phyloP scores from a whole-genome alignment of 2,113 vertebrate species.

The Thermophis baileyi region DNA sequence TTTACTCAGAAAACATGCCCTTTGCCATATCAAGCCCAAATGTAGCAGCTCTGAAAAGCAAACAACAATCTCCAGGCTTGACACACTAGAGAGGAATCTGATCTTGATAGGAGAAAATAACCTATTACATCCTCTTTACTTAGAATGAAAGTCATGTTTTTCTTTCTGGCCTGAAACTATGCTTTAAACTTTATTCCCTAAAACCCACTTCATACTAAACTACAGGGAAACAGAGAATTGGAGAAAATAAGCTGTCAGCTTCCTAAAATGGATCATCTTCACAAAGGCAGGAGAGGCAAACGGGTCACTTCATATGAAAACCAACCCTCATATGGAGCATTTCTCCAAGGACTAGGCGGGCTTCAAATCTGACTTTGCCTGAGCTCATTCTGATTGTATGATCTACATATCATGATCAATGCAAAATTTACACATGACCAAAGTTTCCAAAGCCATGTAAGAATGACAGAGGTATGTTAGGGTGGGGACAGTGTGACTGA shows the following conservation, averaged over 20 bases:
- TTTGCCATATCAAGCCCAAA: slow-evolving; percentile 16
- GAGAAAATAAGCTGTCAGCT: neutral
- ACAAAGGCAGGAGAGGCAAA: neutral
- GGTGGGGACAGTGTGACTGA: neutral
- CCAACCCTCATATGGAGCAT: neutral
- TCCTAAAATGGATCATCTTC: neutral
- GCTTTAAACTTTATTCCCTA: neutral
- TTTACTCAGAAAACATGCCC: slow-evolving; percentile 31
- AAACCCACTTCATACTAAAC: neutral
- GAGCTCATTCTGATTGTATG: neutral
- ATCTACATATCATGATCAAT: neutral
- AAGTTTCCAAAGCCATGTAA: neutral
- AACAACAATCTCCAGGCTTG: slow-evolving; percentile 24
- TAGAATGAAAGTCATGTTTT: neutral
- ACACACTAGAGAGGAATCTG: slow-evolving; percentile 14
- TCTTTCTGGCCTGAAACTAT: slow-evolving; percentile 1
- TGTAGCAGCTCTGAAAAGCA: slow-evolving; percentile 16
- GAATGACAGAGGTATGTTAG: neutral
- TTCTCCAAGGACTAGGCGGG: neutral
- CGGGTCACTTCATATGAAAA: neutral
- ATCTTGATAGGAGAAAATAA: slow-evolving; percentile 31
- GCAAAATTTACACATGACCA: neutral
- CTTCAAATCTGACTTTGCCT: neutral
- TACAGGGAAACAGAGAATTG: neutral
- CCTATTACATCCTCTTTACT: slow-evolving; percentile 20